Evolutionary conservation across 2,797 vertebrate genomes (phyloP).

Genomic region (Hoplostethus atlanticus): DNA sequence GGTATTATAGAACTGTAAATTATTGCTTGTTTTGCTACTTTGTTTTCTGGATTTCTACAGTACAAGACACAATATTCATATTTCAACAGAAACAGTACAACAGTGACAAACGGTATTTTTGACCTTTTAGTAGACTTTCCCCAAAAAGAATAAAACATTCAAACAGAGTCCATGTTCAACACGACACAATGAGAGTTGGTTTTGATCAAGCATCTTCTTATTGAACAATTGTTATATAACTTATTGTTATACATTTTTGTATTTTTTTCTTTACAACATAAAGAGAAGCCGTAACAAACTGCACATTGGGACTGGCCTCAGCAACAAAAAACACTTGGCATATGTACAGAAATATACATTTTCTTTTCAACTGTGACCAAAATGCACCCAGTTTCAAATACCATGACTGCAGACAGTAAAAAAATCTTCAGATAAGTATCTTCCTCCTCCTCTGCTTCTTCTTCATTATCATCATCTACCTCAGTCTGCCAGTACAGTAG

Average conservation of each 20-base stretch:
- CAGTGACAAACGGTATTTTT: constrained; percentile 80
- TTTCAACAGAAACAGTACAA: constrained; percentile 83
- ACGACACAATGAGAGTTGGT: constrained; percentile 77
- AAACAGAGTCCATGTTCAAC: constrained; percentile 78
- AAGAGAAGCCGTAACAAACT: constrained; percentile 79
- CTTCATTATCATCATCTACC: constrained; percentile 23
- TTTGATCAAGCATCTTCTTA: constrained; percentile 74
- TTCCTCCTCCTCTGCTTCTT: constrained; percentile 38
- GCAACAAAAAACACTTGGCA: constrained; percentile 77
- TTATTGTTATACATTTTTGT: constrained; percentile 58
- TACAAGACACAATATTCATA: constrained; percentile 86
- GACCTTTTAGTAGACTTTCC: constrained; percentile 75
- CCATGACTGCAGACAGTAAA: constrained; percentile 70
- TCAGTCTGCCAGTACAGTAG: constrained; percentile 26
- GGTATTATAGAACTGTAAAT: constrained; percentile 84
- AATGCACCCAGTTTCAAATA: constrained; percentile 74
- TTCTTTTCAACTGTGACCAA: constrained; percentile 76
- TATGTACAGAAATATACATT: constrained; percentile 83
- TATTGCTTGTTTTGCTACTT: constrained; percentile 89
- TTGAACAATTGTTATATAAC: constrained; percentile 31
- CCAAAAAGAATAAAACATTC: constrained; percentile 76
- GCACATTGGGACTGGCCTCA: constrained; percentile 74
- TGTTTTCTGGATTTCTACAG: constrained; percentile 84
- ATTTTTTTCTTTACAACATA: constrained; percentile 66
- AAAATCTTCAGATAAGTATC: constrained; percentile 60